Percentiles rank a stretch among this genome's conserved stretches.
phyloP scores from a whole-genome alignment of 2,888 invertebrate genomes.

The Cheiracanthium punctorium region DNA sequence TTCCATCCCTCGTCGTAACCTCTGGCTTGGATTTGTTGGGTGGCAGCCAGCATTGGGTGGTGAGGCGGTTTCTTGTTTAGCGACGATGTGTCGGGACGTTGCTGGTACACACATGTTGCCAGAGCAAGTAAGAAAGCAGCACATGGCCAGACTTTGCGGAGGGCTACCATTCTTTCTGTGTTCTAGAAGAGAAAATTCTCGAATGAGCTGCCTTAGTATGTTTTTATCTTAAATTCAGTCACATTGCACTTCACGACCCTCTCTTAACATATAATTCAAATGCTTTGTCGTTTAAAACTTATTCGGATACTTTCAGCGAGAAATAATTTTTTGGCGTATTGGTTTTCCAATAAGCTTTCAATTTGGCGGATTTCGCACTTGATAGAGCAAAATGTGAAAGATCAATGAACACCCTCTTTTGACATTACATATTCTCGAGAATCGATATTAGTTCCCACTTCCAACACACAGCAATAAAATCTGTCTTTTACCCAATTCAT shows the following conservation, averaged over 20 bases:
- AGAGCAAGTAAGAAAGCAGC: slow-evolving; percentile 33
- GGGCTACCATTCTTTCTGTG: slow-evolving; percentile 19
- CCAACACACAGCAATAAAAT: too few species aligned
- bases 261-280: too few species aligned
- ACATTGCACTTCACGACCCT: not conserved
- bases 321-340: too few species aligned
- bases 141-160: slow-evolving; percentile 34
- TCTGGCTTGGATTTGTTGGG: slow-evolving; percentile 37
- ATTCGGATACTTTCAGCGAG: too few species aligned
- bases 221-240: slow-evolving; percentile 11
- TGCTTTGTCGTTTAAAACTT: too few species aligned
- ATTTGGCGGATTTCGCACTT: too few species aligned
- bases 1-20: slow-evolving; percentile 64
- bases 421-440: too few species aligned
- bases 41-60: slow-evolving; percentile 31
- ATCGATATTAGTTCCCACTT: too few species aligned
- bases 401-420: too few species aligned
- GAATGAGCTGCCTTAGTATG: slow-evolving; percentile 53
- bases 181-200: slow-evolving; percentile 62
- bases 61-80: slow-evolving; percentile 29
- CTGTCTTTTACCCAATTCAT: too few species aligned
- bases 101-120: slow-evolving; percentile 36
- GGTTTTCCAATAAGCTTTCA: too few species aligned
- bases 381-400: too few species aligned
- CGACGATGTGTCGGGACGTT: not conserved